Percentiles rank a stretch among this genome's conserved stretches.
phyloP scores from a whole-genome alignment of 2,888 invertebrate species.

The Aricia artaxerxes region DNA sequence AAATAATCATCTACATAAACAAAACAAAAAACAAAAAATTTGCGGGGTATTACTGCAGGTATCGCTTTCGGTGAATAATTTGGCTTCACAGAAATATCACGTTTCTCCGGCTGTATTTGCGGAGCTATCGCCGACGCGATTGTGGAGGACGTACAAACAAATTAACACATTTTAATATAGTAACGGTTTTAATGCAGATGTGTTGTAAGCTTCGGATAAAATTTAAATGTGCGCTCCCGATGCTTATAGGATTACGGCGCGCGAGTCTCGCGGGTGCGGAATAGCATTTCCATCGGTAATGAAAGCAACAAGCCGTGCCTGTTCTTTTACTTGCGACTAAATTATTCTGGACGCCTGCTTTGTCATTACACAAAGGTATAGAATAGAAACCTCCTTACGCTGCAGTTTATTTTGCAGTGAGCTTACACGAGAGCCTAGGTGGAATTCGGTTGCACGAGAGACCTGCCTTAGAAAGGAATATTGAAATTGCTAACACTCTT shows the following conservation, averaged over 20 bases:
- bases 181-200: constrained; percentile 29
- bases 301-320: constrained; percentile 39
- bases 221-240: constrained; percentile 33
- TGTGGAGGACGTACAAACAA: neutral
- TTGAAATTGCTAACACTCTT: neutral
- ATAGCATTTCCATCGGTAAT: constrained; percentile 42
- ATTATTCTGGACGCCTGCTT: constrained; percentile 34
- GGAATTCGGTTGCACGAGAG: neutral
- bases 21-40: neutral
- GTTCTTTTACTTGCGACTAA: constrained; percentile 37
- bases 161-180: constrained; percentile 28
- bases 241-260: constrained; percentile 29
- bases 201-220: constrained; percentile 33
- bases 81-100: neutral
- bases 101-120: neutral
- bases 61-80: neutral
- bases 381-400: neutral
- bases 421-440: neutral
- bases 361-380: constrained; percentile 7
- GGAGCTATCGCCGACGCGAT: neutral
- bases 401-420: neutral
- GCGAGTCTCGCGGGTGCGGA: constrained; percentile 38
- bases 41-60: neutral
- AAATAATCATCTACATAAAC: neutral
- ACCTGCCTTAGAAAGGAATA: neutral